Evolutionary conservation across 1,140 invertebrate genomes (phyloP), one percentile per base, ranked within the genome.

Genomic region (Conopomorpha cramerella): DNA sequence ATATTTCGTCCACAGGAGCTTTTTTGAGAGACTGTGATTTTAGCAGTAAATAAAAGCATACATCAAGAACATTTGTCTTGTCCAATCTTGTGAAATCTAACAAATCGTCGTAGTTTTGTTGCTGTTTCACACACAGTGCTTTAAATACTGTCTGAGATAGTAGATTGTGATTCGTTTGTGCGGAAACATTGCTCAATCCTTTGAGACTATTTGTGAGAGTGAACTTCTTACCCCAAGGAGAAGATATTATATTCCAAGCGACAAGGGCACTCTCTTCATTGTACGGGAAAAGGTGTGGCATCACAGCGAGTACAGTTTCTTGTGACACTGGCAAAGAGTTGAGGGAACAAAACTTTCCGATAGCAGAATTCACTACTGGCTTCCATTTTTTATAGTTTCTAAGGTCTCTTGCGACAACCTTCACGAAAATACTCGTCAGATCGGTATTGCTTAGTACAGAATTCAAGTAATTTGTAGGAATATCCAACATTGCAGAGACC

Each of bases 261-360:
- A 80, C 47, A 16, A 62, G 25, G 11, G 81, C 62, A 34, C 80
- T 74, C 19, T 71, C 51, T n/a, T 78, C 46, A 35, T 66, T 52
- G 33, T 52, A 56, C 4, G 84, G 83, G 48, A 86, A 83, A 12
- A 88, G 45, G 46, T 81, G 82, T 11, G 85, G 83, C 30, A 85
- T 46, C 10, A 84, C 45, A 1, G 77, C 63, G 16, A 86, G 49
- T 27, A 81, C 47, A 15, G 55, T 62, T 23, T 62, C 45, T 36
- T 73, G 64, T 38, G 71, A 66, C 1, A 72, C 55, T 29, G 62
- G 58, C 16, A 70, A 46, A 2, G 38, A 47, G 16, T 68, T 49
- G n/a, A 73, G 40, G 3, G 51, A 48, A 41, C 70, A 77, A 38
- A 79, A 61, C 41, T 64, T 79, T 0, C 55, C 43, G 1, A 84